Evolutionary conservation across 1,140 invertebrate species (phyloP), one percentile per base, ranked within the genome.

Genomic region (Zaprionus lachaisei): DNA sequence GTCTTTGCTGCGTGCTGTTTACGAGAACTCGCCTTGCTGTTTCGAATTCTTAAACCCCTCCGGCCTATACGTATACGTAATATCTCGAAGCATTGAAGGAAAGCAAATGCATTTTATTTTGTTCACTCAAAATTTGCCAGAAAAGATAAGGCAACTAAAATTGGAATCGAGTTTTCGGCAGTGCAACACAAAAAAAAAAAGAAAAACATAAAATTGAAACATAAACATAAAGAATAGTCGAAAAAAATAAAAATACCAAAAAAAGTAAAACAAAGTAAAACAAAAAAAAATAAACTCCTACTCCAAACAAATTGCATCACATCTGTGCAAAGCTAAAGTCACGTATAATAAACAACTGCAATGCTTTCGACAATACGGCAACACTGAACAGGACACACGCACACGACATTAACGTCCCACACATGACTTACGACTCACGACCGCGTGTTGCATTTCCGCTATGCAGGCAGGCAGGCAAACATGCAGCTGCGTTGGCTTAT

Each of bases 81-180:
- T 28, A 66, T 22, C 22, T 34, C 24, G n/a, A 24, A 31, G 41
- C 57, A 61, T 60, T 62, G 22, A 44, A 24, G 55, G 62, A 22
- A 63, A 66, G 78, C 80, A 87, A 87, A 77, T 37, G 83, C 77
- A 77, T 37, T 69, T 51, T 37, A n/a, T 31, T 60, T 60, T 37
- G 26, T 41, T 5, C 12, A 31, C 14, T 11, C 15, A 31, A 41
- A 63, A 28, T 4, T 12, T 9, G 4, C 37, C 58, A 55, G n/a
- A 7, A n/a, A 38, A 24, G 14, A 51, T 67, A 14, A 14, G 20
- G 51, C 12, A n/a, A 22, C 1, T 41, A 11, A 7, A 41, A 58
- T 56, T 31, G 37, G 66, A 72, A 49, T 64, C 68, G 4, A 58
- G 14, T 28, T 69, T 41, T 80, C 31, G 26, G 5, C 41, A 58